Percentiles rank a stretch among this genome's conserved stretches.
Conservation (phyloP, 2,888 invertebrate species). For the Carcina quercana region DNA sequence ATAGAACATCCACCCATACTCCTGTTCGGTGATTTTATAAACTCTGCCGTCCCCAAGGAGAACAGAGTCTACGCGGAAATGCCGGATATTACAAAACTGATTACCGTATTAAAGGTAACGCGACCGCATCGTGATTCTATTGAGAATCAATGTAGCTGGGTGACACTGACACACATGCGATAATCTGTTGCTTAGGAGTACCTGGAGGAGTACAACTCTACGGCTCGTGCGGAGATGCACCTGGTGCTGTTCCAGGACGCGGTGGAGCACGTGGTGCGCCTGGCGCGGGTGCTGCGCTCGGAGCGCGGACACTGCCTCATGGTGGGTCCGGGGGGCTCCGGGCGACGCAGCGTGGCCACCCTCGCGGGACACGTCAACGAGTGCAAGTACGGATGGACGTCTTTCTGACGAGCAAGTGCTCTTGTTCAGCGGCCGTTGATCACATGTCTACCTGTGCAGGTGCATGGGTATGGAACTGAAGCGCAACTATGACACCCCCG, state of each 20-base stretch:
- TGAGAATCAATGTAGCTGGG: too few relatives aligned
- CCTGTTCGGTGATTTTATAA: constrained; percentile 90
- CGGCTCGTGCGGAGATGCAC: constrained; percentile 85
- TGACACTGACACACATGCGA: too few relatives aligned
- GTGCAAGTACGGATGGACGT: constrained; percentile 74
- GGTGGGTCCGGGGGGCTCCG: constrained; percentile 93
- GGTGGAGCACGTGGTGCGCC: constrained; percentile 89
- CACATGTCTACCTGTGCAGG: background rate
- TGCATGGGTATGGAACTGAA: constrained; percentile 92
- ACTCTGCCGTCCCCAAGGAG: constrained; percentile 80
- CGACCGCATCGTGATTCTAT: too few relatives aligned
- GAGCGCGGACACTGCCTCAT: constrained; percentile 92
- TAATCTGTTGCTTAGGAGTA: too few relatives aligned
- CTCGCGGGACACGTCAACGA: constrained; percentile 89
- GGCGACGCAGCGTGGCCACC: constrained; percentile 90
- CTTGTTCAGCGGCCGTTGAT: background rate
- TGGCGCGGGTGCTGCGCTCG: constrained; percentile 87
- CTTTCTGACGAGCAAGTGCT: background rate
- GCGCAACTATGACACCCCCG: constrained; percentile 85
- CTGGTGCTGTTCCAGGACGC: constrained; percentile 93
- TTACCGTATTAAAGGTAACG: constrained; percentile 80
- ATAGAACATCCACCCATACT: constrained; percentile 78
- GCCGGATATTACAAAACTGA: constrained; percentile 80
- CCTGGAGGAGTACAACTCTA: constrained; percentile 87
- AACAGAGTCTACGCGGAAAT: constrained; percentile 90